phyloP scores from a whole-genome alignment of 2,113 vertebrate species.

The Anarhynchus alexandrinus region DNA sequence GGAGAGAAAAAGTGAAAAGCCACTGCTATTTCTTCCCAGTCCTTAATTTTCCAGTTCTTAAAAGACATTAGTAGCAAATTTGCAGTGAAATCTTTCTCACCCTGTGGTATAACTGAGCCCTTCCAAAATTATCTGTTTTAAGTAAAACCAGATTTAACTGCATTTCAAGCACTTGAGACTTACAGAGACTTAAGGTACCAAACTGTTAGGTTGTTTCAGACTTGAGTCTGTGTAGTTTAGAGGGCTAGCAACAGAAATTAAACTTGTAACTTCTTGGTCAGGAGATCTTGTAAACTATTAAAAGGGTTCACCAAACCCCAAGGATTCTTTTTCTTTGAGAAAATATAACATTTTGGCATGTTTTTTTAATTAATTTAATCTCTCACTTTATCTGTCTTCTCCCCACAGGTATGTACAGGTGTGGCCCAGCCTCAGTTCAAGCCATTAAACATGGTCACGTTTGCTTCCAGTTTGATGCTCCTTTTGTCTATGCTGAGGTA shows the following conservation, averaged over 20 bases:
- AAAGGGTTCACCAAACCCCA: not conserved
- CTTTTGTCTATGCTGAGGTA: constrained; percentile 95
- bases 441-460: constrained; percentile 93
- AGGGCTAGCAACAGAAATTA: not conserved
- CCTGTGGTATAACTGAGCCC: not conserved
- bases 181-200: not conserved
- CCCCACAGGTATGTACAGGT: constrained; percentile 88
- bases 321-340: not conserved
- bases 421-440: constrained; percentile 91
- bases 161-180: not conserved
- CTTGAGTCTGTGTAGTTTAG: not conserved
- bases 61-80: not conserved
- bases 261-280: not conserved
- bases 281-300: not conserved
- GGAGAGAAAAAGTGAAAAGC: not conserved
- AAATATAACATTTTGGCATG: not conserved
- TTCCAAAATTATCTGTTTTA: not conserved
- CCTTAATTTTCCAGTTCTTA: not conserved
- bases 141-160: not conserved
- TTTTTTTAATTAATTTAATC: not conserved
- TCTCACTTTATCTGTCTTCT: not conserved
- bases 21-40: not conserved
- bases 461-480: constrained; percentile 90
- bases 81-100: not conserved
- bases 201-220: not conserved